These are phyloP conservation scores for Choloepus didactylus DNA, from an alignment of 2,797 vertebrate species.

Conservation along the genomic window DNA sequence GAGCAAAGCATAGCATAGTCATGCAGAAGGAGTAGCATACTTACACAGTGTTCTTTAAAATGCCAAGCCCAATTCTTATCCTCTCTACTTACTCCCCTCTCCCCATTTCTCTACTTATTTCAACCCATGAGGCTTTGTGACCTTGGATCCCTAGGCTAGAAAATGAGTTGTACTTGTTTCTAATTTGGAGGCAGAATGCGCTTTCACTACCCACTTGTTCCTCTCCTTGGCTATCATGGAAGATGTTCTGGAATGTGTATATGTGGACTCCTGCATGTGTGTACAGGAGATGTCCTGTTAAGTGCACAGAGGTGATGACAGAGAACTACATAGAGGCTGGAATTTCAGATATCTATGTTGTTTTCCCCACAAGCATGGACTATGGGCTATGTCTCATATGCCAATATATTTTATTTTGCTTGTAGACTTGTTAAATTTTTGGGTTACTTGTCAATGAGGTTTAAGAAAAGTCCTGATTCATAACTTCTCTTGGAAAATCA, in stretches of 20 bases:
- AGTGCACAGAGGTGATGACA: neutral
- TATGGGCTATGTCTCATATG: neutral
- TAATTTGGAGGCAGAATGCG: neutral
- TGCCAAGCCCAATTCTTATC: neutral
- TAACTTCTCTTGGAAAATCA: neutral
- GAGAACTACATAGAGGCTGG: neutral
- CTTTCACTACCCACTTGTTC: neutral
- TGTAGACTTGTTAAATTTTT: neutral
- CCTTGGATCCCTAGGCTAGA: neutral
- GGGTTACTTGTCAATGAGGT: neutral
- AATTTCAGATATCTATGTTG: neutral
- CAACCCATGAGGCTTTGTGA: neutral
- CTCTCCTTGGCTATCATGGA: neutral
- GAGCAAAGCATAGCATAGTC: neutral
- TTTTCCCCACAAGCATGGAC: neutral
- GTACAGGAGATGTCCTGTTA: neutral
- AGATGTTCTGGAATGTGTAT: neutral
- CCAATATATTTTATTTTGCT: constrained; percentile 30
- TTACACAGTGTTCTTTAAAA: neutral
- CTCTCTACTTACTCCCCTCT: too few species aligned
- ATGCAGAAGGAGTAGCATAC: neutral
- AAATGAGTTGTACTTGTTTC: neutral
- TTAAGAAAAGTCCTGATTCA: neutral
- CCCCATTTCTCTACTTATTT: neutral
- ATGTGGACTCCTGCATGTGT: neutral